phyloP scores from a whole-genome alignment of 2,888 invertebrate species.

The Yponomeuta plumbellus region DNA sequence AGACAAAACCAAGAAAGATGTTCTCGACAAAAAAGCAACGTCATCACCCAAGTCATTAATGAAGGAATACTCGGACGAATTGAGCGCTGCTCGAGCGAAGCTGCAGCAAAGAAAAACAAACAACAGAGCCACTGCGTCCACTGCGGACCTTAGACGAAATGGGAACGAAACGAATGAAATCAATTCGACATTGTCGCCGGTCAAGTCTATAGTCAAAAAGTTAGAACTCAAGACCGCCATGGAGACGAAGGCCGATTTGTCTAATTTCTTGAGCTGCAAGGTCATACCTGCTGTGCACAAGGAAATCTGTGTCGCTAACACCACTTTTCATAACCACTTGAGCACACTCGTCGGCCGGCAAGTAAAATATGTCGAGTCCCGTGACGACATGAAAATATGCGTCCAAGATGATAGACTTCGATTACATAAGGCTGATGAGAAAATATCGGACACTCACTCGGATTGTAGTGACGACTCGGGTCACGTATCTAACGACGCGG shows the following conservation, averaged over 20 bases:
- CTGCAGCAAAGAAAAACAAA: conserved; percentile 65
- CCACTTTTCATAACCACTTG: conserved; percentile 68
- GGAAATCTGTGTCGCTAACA: conserved; percentile 66
- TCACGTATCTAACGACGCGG: conserved; percentile 88
- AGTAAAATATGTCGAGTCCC: conserved; percentile 62
- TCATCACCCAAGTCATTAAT: conserved; percentile 52
- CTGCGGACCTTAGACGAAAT: conserved; percentile 51
- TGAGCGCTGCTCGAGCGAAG: conserved; percentile 67
- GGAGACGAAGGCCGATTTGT: conserved; percentile 57
- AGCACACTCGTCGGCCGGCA: conserved; percentile 73
- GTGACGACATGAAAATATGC: conserved; percentile 59
- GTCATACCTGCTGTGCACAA: conserved; percentile 68
- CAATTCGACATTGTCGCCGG: conserved; percentile 63
- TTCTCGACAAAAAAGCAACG: conserved; percentile 52
- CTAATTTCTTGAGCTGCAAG: conserved; percentile 63
- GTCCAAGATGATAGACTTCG: conserved; percentile 54
- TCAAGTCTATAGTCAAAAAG: conserved; percentile 69
- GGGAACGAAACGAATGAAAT: conserved; percentile 51
- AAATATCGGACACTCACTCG: conserved; percentile 78
- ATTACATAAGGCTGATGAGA: conserved; percentile 61
- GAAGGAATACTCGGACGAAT: conserved; percentile 70
- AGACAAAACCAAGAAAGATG: conserved; percentile 63
- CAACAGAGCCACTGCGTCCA: conserved; percentile 61
- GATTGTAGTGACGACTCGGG: conserved; percentile 89
- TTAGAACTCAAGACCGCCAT: conserved; percentile 65